Conservation (phyloP, 1,140 invertebrate genomes). For the Zaprionus ornatus region DNA sequence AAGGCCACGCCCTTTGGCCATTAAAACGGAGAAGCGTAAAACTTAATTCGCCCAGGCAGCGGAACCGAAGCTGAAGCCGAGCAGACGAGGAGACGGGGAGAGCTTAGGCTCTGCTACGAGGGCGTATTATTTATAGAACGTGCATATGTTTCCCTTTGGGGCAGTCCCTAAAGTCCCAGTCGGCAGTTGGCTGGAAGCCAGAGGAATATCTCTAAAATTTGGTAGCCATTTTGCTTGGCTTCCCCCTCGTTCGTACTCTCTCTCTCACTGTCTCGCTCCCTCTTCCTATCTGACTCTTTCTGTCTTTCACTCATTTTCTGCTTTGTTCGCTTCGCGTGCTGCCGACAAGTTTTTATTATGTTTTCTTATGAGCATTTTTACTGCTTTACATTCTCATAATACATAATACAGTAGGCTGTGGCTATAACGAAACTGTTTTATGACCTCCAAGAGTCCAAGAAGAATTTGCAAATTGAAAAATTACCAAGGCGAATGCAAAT, state of each 20-base stretch:
- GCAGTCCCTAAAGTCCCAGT: constrained; percentile 41
- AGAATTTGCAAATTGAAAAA: constrained; percentile 13
- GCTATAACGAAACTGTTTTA: background rate
- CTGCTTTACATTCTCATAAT: constrained; percentile 71
- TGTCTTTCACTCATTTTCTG: constrained; percentile 10
- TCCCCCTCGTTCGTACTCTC: background rate
- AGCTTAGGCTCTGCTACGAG: constrained; percentile 6
- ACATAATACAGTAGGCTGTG: constrained; percentile 1
- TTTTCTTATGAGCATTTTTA: constrained; percentile 38
- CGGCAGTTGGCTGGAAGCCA: constrained; percentile 39
- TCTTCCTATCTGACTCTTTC: background rate
- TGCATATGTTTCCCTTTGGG: constrained; percentile 19
- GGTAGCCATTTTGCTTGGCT: constrained; percentile 66
- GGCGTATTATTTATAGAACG: constrained; percentile 42
- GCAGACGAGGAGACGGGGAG: no score
- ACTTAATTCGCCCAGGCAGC: constrained; percentile 55
- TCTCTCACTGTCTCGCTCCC: background rate
- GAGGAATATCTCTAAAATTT: constrained; percentile 53
- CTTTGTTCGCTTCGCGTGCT: constrained; percentile 17
- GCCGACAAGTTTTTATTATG: constrained; percentile 40
- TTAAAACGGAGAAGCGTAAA: constrained; percentile 36
- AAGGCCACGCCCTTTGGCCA: constrained; percentile 62
- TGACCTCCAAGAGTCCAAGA: background rate
- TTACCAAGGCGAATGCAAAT: background rate
- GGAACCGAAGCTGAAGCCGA: constrained; percentile 23